Evolutionary conservation across 2,888 invertebrate genomes (phyloP), one percentile per base, ranked within the genome.

Genomic region (Venustoraphidia nigricollis): DNA sequence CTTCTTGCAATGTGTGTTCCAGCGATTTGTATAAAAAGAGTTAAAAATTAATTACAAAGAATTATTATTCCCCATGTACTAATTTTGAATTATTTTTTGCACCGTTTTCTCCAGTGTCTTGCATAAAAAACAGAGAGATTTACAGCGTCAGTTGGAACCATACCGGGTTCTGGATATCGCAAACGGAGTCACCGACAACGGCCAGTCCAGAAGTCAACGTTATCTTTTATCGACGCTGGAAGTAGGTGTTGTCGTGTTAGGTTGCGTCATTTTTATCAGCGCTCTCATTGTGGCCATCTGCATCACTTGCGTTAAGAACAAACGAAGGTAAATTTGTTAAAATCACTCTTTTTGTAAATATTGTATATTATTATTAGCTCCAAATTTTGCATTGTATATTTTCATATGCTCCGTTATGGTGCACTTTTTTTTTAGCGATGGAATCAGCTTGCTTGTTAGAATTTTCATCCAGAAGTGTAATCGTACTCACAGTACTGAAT

Each of bases 231-330:
- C 82, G 27, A 80, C 86, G 1, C 73, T 87, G 58, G 89, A 91
- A 67, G 77, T 89, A 44, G 80, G 86, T 34, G 82, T 87, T 1
- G 79, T 91, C 10, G 81, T 86, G 0, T 70, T 91, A 8, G 86
- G 87, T 3, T 83, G 86, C 53, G 72, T 89, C 45, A 83, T 91
- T 46, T 86, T 89, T 61, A 66, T 88, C 41, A 90, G 88, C 1
- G 87, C 89, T 1, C 72, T 85, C 47, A 75, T 84, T 9, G 83
- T 88, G 0, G 85, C 89, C 10, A 69, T 88, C 9, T 86, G 87
- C 59, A 79, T 88, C 53, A 71, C 83, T 46, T 85, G 86, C 59
- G 72, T 83, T 50, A 74, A 79, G 47, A 73, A 68, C 53, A 78
- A 70, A 51, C 70, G 74, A 63, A 73, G 79, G 80, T 81, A 59